Conservation (phyloP, 1,140 invertebrate genomes). For the Drosophila rufa region DNA sequence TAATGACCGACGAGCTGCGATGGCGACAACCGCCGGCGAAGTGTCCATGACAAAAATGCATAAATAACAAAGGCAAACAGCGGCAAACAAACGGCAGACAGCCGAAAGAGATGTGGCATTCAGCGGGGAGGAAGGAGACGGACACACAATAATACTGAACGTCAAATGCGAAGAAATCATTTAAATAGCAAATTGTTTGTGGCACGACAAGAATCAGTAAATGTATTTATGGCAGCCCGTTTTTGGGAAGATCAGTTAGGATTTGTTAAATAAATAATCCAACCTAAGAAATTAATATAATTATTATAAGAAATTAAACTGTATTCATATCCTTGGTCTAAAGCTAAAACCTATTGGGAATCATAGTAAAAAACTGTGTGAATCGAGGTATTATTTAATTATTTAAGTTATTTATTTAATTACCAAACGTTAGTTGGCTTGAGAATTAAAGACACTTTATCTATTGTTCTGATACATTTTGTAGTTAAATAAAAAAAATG, state of each 20-base stretch:
- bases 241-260: background rate
- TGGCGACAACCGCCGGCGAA: conserved; percentile 24
- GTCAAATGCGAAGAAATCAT: conserved; percentile 46
- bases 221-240: background rate
- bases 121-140: background rate
- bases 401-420: too few relatives aligned
- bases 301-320: background rate
- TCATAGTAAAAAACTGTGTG: too few relatives aligned
- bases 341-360: background rate
- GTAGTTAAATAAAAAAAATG: background rate
- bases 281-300: too few relatives aligned
- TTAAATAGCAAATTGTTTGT: conserved; percentile 56
- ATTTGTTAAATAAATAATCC: background rate
- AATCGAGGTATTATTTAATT: too few relatives aligned
- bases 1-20: conserved; percentile 64
- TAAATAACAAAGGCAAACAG: conserved; percentile 72
- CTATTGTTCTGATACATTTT: background rate
- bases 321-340: background rate
- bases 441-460: background rate
- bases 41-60: conserved; percentile 79
- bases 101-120: conserved; percentile 16
- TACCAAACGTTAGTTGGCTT: too few relatives aligned
- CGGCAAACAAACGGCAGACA: conserved; percentile 37
- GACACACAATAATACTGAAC: conserved; percentile 31
- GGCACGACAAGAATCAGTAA: conserved; percentile 1